phyloP scores from a whole-genome alignment of 2,113 vertebrate species.

The Poeciliopsis retropinna region DNA sequence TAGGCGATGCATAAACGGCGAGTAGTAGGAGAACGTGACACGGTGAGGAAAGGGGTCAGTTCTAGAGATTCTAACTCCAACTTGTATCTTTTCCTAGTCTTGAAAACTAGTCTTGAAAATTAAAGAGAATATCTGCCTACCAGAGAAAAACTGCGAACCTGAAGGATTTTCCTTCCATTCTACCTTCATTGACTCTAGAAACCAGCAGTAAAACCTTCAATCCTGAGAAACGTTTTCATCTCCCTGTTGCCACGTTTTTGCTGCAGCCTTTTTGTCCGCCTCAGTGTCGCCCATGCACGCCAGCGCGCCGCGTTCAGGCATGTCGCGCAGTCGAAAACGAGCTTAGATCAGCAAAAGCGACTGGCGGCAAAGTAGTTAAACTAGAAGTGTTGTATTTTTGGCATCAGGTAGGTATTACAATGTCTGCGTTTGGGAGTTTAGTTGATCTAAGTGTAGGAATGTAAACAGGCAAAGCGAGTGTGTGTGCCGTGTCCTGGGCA shows the following conservation, averaged over 20 bases:
- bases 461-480: not conserved
- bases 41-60: no score
- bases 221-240: not conserved
- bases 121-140: no score
- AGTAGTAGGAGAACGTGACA: not conserved
- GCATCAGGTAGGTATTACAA: not conserved
- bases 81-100: no score
- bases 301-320: not conserved
- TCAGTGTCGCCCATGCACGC: no score
- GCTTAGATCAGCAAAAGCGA: no score
- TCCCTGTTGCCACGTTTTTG: not conserved
- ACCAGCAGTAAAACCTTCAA: no score
- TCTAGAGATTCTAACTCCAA: no score
- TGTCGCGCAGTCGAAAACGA: not conserved
- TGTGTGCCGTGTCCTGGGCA: not conserved
- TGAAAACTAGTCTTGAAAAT: no score
- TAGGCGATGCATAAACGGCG: no score
- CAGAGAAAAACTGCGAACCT: no score
- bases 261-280: not conserved
- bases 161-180: no score
- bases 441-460: not conserved
- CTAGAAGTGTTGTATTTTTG: not conserved
- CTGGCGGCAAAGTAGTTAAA: not conserved
- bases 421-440: not conserved
- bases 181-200: no score